phyloP scores from a whole-genome alignment of 2,113 vertebrate species.

The Erythrolamprus reginae region DNA sequence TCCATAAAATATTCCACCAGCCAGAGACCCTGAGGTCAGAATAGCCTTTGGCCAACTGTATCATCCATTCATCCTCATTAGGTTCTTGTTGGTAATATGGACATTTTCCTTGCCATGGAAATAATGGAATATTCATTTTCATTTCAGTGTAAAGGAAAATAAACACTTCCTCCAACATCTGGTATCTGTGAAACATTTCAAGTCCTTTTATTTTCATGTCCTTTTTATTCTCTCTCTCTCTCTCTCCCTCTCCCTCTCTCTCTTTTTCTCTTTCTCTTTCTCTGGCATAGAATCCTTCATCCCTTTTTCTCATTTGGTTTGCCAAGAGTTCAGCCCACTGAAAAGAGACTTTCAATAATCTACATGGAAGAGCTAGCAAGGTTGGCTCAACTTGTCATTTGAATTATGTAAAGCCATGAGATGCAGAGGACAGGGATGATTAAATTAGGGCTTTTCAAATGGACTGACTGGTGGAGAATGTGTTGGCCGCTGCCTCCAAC shows the following conservation, averaged over 20 bases:
- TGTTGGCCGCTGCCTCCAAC: not conserved
- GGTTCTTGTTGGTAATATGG: slow-evolving; percentile 41
- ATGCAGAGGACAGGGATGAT: slow-evolving; percentile 13
- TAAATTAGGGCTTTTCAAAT: slow-evolving; percentile 10
- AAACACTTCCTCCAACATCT: slow-evolving; percentile 50
- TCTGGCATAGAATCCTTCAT: not conserved
- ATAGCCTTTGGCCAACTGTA: slow-evolving; percentile 43
- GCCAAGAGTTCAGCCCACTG: slow-evolving; percentile 42
- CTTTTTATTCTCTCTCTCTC: slow-evolving; percentile 25
- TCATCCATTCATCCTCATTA: slow-evolving; percentile 31
- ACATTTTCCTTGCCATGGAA: slow-evolving; percentile 30
- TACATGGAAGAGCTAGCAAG: slow-evolving; percentile 31
- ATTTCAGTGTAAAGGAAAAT: slow-evolving; percentile 39
- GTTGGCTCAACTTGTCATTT: slow-evolving; percentile 53
- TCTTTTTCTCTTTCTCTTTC: slow-evolving; percentile 32
- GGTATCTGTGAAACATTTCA: slow-evolving; percentile 53
- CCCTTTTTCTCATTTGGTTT: slow-evolving; percentile 35
- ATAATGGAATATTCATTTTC: slow-evolving; percentile 42
- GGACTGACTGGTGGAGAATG: slow-evolving; percentile 4
- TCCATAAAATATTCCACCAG: slow-evolving; percentile 30
- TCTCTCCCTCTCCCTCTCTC: slow-evolving; percentile 27
- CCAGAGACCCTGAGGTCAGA: slow-evolving; percentile 34
- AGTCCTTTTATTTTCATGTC: slow-evolving; percentile 40
- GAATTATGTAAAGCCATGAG: slow-evolving; percentile 38
- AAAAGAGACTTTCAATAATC: slow-evolving; percentile 46